phyloP scores from a whole-genome alignment of 2,113 vertebrate species.

The Lethenteron reissneri region DNA sequence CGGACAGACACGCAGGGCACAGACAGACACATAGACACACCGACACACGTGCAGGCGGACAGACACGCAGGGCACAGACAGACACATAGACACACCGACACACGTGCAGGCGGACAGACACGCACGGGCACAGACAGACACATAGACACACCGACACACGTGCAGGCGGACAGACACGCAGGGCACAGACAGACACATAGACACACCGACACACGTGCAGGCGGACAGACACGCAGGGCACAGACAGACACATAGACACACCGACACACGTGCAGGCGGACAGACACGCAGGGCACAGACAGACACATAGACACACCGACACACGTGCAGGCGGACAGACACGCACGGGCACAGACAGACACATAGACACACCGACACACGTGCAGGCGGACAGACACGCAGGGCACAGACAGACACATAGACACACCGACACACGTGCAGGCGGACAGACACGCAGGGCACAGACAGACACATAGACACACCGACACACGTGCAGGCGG shows the following conservation, averaged over 20 bases:
- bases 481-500: not conserved
- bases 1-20: not conserved
- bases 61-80: not conserved
- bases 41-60: not conserved
- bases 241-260: not conserved
- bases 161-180: not conserved
- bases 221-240: not conserved
- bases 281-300: not conserved
- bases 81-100: not conserved
- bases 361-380: conserved; percentile 2
- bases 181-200: not conserved
- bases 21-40: not conserved
- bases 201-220: not conserved
- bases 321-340: not conserved
- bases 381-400: not conserved
- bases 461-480: not conserved
- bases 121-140: not conserved
- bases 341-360: not conserved
- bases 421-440: not conserved
- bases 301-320: not conserved
- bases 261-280: not conserved
- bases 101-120: not conserved
- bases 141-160: conserved; percentile 1
- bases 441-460: not conserved
- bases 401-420: not conserved